Evolutionary conservation across 2,888 invertebrate species (phyloP), one percentile per base, ranked within the genome.

Genomic region (Synergus umbraculus): DNA sequence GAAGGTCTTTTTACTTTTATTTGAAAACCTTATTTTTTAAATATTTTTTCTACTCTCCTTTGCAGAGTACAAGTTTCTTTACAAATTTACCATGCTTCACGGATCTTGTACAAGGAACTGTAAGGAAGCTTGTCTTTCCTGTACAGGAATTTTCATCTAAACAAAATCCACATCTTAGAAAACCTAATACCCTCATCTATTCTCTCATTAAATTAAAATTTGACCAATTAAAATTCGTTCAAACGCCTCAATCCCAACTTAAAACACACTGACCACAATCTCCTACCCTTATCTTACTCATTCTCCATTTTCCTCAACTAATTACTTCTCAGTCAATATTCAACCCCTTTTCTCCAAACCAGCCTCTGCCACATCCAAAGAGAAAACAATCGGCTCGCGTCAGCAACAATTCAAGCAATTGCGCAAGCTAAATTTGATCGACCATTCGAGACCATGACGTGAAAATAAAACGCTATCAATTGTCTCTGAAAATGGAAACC

Each of bases 371-470:
- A 15, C 69, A 73, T 54, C 15, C 46, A 73, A 73, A 73, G 49
- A 73, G 69, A 54, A 73, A 73, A 73, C 69, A 73, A 73, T 49
- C 49, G 69, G 49, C 69, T 73, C 49, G 49, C 69, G 49, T 73
- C 37, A 29, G 69, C 15, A 49, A 73, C 54, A 73, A 73, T 54
- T 29, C 69, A 49, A 54, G 49, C 69, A 73, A 73, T 73, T 73
- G 69, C 69, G 54, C 69, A 73, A 73, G 69, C 54, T 73, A 73
- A 73, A 37, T 73, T 73, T 37, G 49, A 49, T 73, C 69, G 54
- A 73, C 69, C 69, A 73, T 73, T 73, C 15, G 69, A 73, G 69
- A 54, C 49, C 49, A 49, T 73, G 37, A 22, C 69, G 69, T 73
- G 49, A 73, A 69, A 73, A 54, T 73, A 54, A 73, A 73, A 54